These are phyloP conservation scores for Aspidiotus rigidus DNA, from an alignment of 2,888 invertebrate genomes.

Conservation along the genomic window DNA sequence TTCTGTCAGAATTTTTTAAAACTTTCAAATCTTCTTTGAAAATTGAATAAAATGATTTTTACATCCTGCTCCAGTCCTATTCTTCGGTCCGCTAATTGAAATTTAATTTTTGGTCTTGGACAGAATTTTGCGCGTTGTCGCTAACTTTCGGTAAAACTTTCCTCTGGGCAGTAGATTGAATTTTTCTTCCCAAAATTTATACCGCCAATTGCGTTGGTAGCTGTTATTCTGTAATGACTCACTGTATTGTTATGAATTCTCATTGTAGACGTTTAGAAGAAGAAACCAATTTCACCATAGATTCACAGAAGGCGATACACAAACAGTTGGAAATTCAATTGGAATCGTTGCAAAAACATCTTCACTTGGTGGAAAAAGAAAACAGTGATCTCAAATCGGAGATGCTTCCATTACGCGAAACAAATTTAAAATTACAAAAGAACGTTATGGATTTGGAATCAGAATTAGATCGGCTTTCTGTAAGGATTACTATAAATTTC, in stretches of 20 bases:
- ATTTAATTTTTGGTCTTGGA: too few species aligned
- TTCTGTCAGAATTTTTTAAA: too few species aligned
- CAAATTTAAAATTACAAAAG: background rate
- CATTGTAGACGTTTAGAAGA: constrained; percentile 12
- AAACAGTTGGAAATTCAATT: constrained; percentile 20
- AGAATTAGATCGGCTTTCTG: background rate
- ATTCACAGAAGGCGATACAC: constrained; percentile 15
- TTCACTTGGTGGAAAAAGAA: constrained; percentile 9
- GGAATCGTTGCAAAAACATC: constrained; percentile 14
- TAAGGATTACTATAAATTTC: background rate
- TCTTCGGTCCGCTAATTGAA: too few species aligned
- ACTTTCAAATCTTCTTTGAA: too few species aligned
- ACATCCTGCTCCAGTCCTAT: too few species aligned
- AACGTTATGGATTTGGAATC: background rate
- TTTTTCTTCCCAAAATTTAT: too few species aligned
- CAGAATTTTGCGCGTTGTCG: too few species aligned
- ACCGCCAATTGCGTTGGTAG: too few species aligned
- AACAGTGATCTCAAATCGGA: constrained; percentile 2
- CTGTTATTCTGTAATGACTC: too few species aligned
- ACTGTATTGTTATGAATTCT: background rate
- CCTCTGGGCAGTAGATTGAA: too few species aligned
- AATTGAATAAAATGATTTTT: too few species aligned
- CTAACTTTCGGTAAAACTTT: too few species aligned
- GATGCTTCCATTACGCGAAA: background rate
- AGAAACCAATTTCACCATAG: constrained; percentile 13